Evolutionary conservation across 2,797 vertebrate genomes (phyloP), one percentile per base, ranked within the genome.

Genomic region (Enteromius trimaculatus): DNA sequence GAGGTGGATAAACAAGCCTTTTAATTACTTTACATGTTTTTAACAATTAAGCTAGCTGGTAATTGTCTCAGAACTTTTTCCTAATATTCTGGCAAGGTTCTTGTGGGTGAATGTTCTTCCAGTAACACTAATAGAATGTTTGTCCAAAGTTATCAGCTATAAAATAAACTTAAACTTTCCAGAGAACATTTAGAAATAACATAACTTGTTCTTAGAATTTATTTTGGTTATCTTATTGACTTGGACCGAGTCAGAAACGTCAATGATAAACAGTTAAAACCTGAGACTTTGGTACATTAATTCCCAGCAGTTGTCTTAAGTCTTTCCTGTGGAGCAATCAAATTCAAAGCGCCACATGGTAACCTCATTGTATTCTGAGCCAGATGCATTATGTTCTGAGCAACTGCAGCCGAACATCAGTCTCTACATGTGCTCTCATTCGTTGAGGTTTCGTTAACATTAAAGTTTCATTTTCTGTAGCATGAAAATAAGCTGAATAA

Each of bases 311-410:
- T 79, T 68, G 14, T 80, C 49, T 39, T 66, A 21, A 19, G 17
- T 34, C 14, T 66, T 77, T 75, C 31, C 6, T 75, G 19, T 75
- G 72, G 51, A 58, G 14, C 53, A 29, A 10, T 42, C 39, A 42
- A 49, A 51, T 21, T 74, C 44, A 34, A 66, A 49, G 60, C 0
- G 5, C 47, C 34, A 55, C 34, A 39, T 58, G 16, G 34, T 58
- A 80, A 80, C n/a, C 9, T 42, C 49, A 42, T 8, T 77, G 74
- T 65, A 69, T 69, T 51, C 21, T 34, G 17, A 66, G 17, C 6
- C 44, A 66, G 29, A 51, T 68, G 8, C 44, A 34, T 79, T 44
- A 77, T 44, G 75, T 47, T 64, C 75, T 31, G n/a, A 64, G 23
- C 37, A 29, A 34, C 42, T 66, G 44, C 42, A 64, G 58, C 17